A percentile compares a stretch with the other conserved stretches of the same genome.
Conservation (phyloP, 2,797 vertebrate genomes). For the Sebastolobus alascanus region DNA sequence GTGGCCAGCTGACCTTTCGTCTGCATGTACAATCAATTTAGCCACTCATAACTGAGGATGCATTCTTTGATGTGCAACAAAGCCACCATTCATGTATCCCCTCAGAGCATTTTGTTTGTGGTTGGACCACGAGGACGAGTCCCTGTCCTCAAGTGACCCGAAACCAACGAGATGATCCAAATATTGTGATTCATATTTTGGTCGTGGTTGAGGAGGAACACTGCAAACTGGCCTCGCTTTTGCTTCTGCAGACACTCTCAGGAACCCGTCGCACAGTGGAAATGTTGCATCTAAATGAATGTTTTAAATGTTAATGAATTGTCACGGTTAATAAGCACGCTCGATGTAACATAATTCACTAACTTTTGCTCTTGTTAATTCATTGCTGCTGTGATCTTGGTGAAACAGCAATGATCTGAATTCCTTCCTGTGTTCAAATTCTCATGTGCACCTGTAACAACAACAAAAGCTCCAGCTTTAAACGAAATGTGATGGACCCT, state of each 20-base stretch:
- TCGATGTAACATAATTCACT: background rate
- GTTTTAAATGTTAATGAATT: constrained; percentile 7
- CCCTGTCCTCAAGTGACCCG: constrained; percentile 47
- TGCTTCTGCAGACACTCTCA: background rate
- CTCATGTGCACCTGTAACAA: constrained; percentile 35
- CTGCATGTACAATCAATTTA: constrained; percentile 52
- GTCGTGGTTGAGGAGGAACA: background rate
- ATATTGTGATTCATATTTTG: constrained; percentile 43
- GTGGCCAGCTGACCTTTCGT: constrained; percentile 16
- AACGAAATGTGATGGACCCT: background rate
- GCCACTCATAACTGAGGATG: constrained; percentile 52
- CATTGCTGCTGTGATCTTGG: background rate
- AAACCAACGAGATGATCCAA: constrained; percentile 31
- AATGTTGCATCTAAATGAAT: background rate
- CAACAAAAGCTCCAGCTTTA: constrained; percentile 17
- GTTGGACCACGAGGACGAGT: constrained; percentile 45
- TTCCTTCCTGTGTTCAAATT: constrained; percentile 20
- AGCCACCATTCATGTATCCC: constrained; percentile 62
- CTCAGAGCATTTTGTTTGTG: constrained; percentile 43
- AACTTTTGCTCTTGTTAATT: background rate
- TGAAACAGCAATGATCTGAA: constrained; percentile 10
- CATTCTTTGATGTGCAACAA: constrained; percentile 65
- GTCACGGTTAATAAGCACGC: background rate
- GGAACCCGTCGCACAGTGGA: background rate
- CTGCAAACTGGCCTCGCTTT: constrained; percentile 1